Conservation (phyloP, 2,888 invertebrate species). For the Cerastoderma edule region DNA sequence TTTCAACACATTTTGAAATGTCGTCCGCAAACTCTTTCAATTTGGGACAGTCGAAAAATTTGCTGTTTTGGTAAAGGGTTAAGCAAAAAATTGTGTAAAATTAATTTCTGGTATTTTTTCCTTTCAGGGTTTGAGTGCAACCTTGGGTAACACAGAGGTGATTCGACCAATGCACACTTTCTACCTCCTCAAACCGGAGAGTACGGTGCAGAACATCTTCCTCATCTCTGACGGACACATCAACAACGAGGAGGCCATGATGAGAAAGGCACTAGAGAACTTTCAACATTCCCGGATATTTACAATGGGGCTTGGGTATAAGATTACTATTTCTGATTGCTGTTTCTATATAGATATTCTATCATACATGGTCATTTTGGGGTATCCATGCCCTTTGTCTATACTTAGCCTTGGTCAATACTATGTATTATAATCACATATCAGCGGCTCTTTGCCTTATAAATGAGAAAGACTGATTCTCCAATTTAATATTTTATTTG, state of each 20-base stretch:
- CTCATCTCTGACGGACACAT: slow-evolving; percentile 82
- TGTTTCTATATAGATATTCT: not conserved
- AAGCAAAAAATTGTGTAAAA: too few species aligned
- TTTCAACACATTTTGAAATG: too few species aligned
- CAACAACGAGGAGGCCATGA: slow-evolving; percentile 73
- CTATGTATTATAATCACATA: too few species aligned
- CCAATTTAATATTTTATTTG: too few species aligned
- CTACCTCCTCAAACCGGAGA: slow-evolving; percentile 72
- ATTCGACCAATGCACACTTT: slow-evolving; percentile 73
- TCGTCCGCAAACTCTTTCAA: too few species aligned
- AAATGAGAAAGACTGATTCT: too few species aligned
- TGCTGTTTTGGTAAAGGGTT: too few species aligned
- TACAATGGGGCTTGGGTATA: slow-evolving; percentile 79
- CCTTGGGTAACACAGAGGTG: slow-evolving; percentile 80
- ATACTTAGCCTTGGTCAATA: not conserved
- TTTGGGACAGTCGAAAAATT: too few species aligned
- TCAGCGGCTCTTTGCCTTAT: too few species aligned
- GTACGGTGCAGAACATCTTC: slow-evolving; percentile 74
- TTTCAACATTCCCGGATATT: slow-evolving; percentile 75
- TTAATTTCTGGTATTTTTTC: not conserved
- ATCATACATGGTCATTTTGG: not conserved
- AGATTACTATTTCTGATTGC: too few species aligned
- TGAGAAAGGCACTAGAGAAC: slow-evolving; percentile 63
- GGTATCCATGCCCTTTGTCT: not conserved
- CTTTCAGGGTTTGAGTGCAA: slow-evolving; percentile 67